Conservation (phyloP, 2,113 vertebrate genomes). For the Nicator chloris region DNA sequence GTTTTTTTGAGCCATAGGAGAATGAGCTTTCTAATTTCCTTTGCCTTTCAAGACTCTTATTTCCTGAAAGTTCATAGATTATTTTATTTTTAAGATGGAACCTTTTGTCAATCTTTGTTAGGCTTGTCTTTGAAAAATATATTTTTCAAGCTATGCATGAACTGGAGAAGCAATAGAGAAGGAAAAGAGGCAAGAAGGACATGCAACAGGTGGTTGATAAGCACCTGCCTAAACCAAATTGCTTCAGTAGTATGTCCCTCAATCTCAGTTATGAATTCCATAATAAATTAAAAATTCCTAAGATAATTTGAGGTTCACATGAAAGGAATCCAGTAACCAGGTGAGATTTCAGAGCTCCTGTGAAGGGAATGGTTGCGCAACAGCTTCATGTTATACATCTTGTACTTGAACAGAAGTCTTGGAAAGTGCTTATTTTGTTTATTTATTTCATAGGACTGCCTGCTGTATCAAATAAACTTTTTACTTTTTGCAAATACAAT, state of each 20-base stretch:
- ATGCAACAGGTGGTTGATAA: neutral
- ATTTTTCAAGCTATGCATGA: neutral
- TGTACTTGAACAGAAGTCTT: neutral
- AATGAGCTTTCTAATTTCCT: neutral
- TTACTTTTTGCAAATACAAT: neutral
- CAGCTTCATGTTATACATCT: neutral
- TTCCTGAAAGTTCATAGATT: neutral
- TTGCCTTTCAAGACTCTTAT: neutral
- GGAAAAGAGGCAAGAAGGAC: neutral
- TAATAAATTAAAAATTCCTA: neutral
- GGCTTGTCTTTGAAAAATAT: neutral
- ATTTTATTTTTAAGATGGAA: neutral
- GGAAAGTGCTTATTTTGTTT: neutral
- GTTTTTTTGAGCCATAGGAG: neutral
- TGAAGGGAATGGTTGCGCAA: neutral
- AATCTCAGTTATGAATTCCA: neutral
- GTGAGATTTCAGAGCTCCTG: neutral
- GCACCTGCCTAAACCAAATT: neutral
- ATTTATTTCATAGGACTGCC: neutral
- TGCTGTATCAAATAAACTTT: neutral
- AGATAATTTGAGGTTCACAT: neutral
- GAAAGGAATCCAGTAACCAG: neutral
- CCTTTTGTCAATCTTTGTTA: neutral
- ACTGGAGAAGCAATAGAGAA: neutral
- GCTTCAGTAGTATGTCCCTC: neutral